Evolutionary conservation across 2,888 invertebrate genomes (phyloP), one percentile per base, ranked within the genome.

Genomic region (Imbricaverruca yamaguchii): DNA sequence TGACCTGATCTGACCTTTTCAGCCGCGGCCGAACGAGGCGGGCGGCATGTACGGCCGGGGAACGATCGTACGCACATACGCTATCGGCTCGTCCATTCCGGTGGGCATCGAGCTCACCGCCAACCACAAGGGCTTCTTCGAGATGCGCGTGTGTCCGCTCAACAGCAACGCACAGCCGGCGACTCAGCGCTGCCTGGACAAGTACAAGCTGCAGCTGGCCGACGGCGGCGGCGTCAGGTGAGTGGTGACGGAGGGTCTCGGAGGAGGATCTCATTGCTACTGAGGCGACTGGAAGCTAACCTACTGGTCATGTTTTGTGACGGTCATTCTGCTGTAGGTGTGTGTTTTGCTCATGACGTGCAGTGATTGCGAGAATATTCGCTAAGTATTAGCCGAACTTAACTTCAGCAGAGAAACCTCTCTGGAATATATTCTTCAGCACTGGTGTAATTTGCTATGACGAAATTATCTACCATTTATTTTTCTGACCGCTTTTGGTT

Each of bases 61-160:
- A 0, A 90, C 94, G 78, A 92, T 95, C 82, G 94, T 94, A 0
- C 90, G 94, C n/a, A 91, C 91, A 85, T 95, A 95, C 86, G 90
- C 90, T 39, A 91, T 91, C 0, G 91, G 91, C 81, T 89, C 91
- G 74, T 87, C 90, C 67, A 91, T 95, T 83, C 91, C 91, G 18
- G 91, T 95, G 81, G 91, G 92, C 83, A 91, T 96, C 0, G 93
- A 96, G 86, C 87, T 96, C n/a, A 96, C 95, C 0, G 95, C 95
- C 59, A 94, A 92, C 86, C 96, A 96, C 87, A 91, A 84, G 86
- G 95, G 96, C 4, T 94, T 91, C 87, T 96, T 95, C 85, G 94
- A 95, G 86, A 95, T 96, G 87, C 89, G 93, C 82, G 86, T 94
- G 8, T 96, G 96, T 86, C 91, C 94, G 3, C 91, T 93, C 86